A percentile compares a stretch with the other conserved stretches of the same genome.
Evolutionary conservation across 2,888 invertebrate species (phyloP).

Genomic region (Drosophila histrio): DNA sequence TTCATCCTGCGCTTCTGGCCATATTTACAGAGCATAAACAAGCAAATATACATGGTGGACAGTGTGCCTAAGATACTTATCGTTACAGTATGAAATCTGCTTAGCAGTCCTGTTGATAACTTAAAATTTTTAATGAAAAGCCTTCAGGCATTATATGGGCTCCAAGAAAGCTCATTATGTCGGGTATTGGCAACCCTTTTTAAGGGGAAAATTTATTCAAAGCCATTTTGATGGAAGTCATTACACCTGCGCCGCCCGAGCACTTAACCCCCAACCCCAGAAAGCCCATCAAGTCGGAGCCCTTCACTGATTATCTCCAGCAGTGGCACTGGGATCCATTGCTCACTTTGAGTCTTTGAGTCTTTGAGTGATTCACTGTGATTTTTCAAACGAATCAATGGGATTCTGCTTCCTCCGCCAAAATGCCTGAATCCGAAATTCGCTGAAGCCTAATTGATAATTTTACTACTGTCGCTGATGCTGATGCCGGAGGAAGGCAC

Average conservation of each 20-base stretch:
- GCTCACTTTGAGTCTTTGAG: conserved; percentile 43
- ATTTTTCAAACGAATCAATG: conserved; percentile 73
- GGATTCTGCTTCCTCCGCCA: conserved; percentile 5
- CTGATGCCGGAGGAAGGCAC: background rate
- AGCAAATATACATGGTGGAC: conserved; percentile 10
- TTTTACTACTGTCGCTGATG: conserved; percentile 29
- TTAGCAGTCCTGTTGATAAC: conserved; percentile 19
- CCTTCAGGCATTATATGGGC: conserved; percentile 12
- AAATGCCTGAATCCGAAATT: conserved; percentile 8
- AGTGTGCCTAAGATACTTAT: conserved; percentile 37
- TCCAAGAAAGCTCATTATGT: conserved; percentile 40
- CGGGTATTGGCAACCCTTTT: conserved; percentile 38
- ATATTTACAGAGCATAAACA: conserved; percentile 13
- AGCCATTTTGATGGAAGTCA: conserved; percentile 46
- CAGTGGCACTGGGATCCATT: conserved; percentile 16
- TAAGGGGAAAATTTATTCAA: conserved; percentile 32
- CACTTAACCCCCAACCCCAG: conserved; percentile 35
- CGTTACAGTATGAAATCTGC: conserved; percentile 19
- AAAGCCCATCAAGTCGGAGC: background rate
- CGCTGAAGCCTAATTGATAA: conserved; percentile 65
- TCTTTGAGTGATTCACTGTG: conserved; percentile 65
- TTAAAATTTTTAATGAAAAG: conserved; percentile 47
- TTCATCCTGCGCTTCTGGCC: conserved; percentile 2
- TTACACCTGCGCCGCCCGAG: conserved; percentile 51
- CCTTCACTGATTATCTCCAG: conserved; percentile 48